A percentile compares a stretch with the other conserved stretches of the same genome.
Conservation (phyloP, 2,888 invertebrate genomes). For the Drosophila robusta region DNA sequence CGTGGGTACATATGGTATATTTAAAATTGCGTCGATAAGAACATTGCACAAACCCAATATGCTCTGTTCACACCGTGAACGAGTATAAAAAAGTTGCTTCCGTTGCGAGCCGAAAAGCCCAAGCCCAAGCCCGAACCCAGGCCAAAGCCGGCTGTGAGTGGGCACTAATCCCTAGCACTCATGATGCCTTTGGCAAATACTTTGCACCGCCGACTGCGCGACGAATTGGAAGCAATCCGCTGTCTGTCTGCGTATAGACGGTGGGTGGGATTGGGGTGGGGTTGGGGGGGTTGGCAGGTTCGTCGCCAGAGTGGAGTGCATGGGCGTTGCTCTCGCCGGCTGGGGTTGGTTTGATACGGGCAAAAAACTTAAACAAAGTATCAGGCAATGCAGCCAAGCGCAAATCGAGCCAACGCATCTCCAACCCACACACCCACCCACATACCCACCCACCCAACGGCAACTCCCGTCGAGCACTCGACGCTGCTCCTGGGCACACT, state of each 20-base stretch:
- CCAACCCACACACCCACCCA: constrained; percentile 48
- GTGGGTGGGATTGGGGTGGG: constrained; percentile 1
- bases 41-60: too few species aligned
- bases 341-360: constrained; percentile 59
- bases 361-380: constrained; percentile 76
- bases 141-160: constrained; percentile 43
- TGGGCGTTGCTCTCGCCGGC: constrained; percentile 70
- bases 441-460: constrained; percentile 41
- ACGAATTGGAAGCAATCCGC: constrained; percentile 82
- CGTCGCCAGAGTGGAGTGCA: constrained; percentile 53
- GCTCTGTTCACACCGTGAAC: too few species aligned
- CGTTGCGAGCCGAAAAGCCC: constrained; percentile 42
- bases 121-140: constrained; percentile 13
- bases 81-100: constrained; percentile 34
- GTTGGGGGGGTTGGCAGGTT: not conserved
- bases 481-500: constrained; percentile 23
- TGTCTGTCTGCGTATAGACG: constrained; percentile 70
- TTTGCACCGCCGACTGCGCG: constrained; percentile 81
- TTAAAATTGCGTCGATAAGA: too few species aligned
- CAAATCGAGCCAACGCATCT: constrained; percentile 59
- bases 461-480: constrained; percentile 53
- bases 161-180: constrained; percentile 77
- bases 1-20: too few species aligned
- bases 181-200: constrained; percentile 78
- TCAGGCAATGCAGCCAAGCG: constrained; percentile 76